phyloP scores from a whole-genome alignment of 2,888 invertebrate species.

The Drosophila nr. perissopoda region DNA sequence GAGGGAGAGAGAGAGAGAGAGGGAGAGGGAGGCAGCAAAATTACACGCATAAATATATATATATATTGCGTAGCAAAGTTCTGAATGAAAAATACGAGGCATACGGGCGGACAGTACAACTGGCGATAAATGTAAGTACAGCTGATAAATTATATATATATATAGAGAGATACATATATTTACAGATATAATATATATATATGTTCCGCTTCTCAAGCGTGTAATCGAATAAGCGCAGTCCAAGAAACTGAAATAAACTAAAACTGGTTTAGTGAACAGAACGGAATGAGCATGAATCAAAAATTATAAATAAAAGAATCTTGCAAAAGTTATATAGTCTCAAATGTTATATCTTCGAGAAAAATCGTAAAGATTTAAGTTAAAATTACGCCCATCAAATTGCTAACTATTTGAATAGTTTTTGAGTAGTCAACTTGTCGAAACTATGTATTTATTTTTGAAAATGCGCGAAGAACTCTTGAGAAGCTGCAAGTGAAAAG shows the following conservation, averaged over 20 bases:
- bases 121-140: slow-evolving; percentile 73
- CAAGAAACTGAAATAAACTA: slow-evolving; percentile 17
- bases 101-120: slow-evolving; percentile 56
- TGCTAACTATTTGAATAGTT: neutral
- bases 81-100: slow-evolving; percentile 65
- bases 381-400: neutral
- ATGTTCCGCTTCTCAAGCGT: neutral
- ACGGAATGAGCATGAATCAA: slow-evolving; percentile 5
- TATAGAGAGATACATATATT: neutral
- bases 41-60: slow-evolving; percentile 58
- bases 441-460: neutral
- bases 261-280: slow-evolving; percentile 39
- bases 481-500: neutral
- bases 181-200: neutral
- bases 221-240: slow-evolving; percentile 30
- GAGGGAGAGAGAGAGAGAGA: slow-evolving; percentile 4
- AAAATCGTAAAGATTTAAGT: neutral
- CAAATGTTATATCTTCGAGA: neutral
- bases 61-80: slow-evolving; percentile 78
- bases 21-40: slow-evolving; percentile 48
- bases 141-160: slow-evolving; percentile 26
- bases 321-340: neutral
- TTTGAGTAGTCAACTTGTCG: neutral
- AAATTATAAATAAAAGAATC: slow-evolving; percentile 2
- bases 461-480: neutral